Base-by-base conservation (phyloP, 2,113 vertebrate genomes). In the Melozone crissalis region DNA sequence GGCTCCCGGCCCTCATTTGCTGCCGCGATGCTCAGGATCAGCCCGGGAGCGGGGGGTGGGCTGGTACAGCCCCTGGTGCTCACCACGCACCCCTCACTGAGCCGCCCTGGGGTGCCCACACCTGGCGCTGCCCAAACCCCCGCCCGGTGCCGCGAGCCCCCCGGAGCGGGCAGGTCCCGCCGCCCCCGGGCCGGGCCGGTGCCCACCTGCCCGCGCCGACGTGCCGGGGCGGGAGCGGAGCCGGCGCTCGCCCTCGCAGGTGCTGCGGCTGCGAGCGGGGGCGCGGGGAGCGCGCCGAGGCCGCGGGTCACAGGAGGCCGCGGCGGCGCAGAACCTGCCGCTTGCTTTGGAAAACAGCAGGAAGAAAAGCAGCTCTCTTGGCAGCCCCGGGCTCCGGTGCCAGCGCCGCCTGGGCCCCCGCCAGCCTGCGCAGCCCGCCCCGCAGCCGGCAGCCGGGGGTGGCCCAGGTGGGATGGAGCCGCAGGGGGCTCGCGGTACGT, bases 291-390 rank as follows among this genome's bases (percentile, higher is more conserved):
- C 31, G 39, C 51, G 19, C 31, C 15, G 89, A 46, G 88, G 89
- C 89, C 7, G 51, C n/a, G 13, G 96, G 95, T 94, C 95, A 91
- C 27, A 28, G 46, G 84, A 96, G 96, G 95, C 90, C 58, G 8
- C 27, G 87, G 89, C 67, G 35, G 77, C 87, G 44, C 19, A 18
- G 12, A 92, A 92, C 55, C 80, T 90, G 94, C 91, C 91, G 76
- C 85, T 61, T 69, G 87, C 94, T 93, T 85, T 89, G 88, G 82
- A 93, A 94, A 96, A 93, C 58, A 87, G 71, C 75, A 83, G 90
- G 88, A 95, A 94, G 92, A 90, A 91, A 96, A 93, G 92, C 90
- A 83, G 88, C 87, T 84, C 90, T 84, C 84, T 82, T 35, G 8
- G 86, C 89, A 90, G 88, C 82, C 59, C 80, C 5, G 6, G 92